Evolutionary conservation across 2,797 vertebrate genomes (phyloP).

Genomic region (Erethizon dorsatum): DNA sequence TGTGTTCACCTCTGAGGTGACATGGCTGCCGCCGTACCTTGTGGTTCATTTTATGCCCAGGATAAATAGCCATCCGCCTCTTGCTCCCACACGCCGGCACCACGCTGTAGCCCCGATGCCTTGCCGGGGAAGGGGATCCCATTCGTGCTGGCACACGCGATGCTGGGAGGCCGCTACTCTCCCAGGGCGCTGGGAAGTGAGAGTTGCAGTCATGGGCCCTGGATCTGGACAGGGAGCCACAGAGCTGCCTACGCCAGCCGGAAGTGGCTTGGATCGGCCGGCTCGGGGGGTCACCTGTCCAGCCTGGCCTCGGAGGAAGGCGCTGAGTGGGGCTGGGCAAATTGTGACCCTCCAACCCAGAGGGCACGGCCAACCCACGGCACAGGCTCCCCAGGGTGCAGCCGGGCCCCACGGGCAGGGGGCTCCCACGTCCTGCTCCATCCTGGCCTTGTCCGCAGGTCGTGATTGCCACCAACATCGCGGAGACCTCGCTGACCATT

Average conservation of each 20-base stretch:
- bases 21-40: background rate
- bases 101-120: constrained; percentile 73
- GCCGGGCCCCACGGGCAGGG: background rate
- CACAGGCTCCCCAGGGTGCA: no score
- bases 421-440: background rate
- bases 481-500: constrained; percentile 98
- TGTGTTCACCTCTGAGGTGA: constrained; percentile 70
- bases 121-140: constrained; percentile 68
- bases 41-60: constrained; percentile 72
- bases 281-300: background rate
- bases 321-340: fast-evolving
- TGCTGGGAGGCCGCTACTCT: constrained; percentile 76
- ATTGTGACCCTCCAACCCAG: background rate
- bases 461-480: constrained; percentile 99
- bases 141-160: constrained; percentile 69
- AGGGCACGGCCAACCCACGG: background rate
- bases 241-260: constrained; percentile 66
- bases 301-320: background rate
- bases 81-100: constrained; percentile 52
- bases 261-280: constrained; percentile 60
- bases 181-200: constrained; percentile 78
- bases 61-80: constrained; percentile 19
- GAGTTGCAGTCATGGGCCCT: constrained; percentile 75
- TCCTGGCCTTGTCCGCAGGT: constrained; percentile 89
- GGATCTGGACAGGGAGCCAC: constrained; percentile 75